Evolutionary conservation across 53 echinoderm and acorn worm species (phyloP).

Genomic region (Henricia sp.): DNA sequence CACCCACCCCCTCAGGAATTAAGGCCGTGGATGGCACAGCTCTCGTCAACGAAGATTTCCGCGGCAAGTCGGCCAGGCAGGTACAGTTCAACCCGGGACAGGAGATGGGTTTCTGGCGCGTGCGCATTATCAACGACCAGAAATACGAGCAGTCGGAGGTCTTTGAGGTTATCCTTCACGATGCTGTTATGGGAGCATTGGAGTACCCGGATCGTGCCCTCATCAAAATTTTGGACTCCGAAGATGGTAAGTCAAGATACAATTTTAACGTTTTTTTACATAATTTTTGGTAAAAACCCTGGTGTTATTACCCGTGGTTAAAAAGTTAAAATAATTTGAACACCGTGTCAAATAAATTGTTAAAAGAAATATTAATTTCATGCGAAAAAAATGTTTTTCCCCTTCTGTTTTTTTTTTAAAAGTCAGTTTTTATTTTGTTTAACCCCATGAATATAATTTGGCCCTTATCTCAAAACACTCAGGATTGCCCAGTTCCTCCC

Average conservation of each 20-base stretch:
- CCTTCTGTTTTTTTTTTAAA: too few relatives aligned
- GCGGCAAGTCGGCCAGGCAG: conserved; percentile 93
- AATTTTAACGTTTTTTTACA: too few relatives aligned
- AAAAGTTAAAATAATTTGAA: too few relatives aligned
- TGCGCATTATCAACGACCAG: conserved; percentile 81
- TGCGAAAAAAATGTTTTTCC: too few relatives aligned
- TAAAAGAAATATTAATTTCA: too few relatives aligned
- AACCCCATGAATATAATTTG: too few relatives aligned
- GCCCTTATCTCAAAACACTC: too few relatives aligned
- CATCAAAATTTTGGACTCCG: conserved; percentile 81
- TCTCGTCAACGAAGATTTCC: conserved; percentile 87
- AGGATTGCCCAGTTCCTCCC: too few relatives aligned
- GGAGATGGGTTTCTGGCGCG: conserved; percentile 95
- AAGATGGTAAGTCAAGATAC: conserved; percentile 99
- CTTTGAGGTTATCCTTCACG: conserved; percentile 90
- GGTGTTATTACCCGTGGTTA: too few relatives aligned
- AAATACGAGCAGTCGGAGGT: conserved; percentile 80
- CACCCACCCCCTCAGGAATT: conserved; percentile 69
- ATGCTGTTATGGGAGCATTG: conserved; percentile 97
- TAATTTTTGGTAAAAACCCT: too few relatives aligned
- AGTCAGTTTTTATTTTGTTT: too few relatives aligned
- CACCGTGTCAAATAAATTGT: too few relatives aligned
- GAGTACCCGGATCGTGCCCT: conserved; percentile 93
- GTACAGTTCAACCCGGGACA: conserved; percentile 99
- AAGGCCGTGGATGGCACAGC: conserved; percentile 92